Percentiles rank a stretch among this genome's conserved stretches.
phyloP scores from a whole-genome alignment of 2,888 invertebrate genomes.

The Calameuta idolon region DNA sequence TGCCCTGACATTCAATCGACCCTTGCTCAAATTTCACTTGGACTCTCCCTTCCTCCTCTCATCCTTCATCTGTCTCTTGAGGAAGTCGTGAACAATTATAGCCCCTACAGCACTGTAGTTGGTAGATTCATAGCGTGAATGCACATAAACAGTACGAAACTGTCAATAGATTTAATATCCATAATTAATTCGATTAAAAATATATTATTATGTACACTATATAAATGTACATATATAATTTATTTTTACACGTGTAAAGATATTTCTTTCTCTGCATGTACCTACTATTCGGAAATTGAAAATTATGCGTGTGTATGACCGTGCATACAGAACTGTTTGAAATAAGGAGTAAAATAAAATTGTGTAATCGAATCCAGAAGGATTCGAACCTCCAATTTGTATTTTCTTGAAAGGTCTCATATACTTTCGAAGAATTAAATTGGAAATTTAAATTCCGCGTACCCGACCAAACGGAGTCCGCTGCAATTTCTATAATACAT shows the following conservation, averaged over 20 bases:
- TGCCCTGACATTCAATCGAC: not conserved
- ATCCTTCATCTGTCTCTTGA: not conserved
- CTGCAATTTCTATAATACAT: slow-evolving; percentile 36
- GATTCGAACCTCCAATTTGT: not conserved
- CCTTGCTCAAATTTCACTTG: not conserved
- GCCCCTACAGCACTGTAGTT: not conserved
- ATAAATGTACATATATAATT: not conserved
- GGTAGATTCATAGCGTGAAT: too few species aligned
- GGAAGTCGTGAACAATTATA: not conserved
- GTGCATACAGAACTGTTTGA: not conserved
- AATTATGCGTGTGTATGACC: not conserved
- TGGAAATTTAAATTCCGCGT: slow-evolving; percentile 35
- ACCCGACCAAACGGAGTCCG: slow-evolving; percentile 4
- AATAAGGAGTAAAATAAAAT: not conserved
- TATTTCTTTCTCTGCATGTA: not conserved
- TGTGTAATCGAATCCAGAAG: not conserved
- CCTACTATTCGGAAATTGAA: not conserved
- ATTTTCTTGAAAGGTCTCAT: slow-evolving; percentile 24
- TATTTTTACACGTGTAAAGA: not conserved
- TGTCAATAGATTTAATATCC: not conserved
- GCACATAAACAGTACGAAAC: not conserved
- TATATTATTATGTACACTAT: not conserved
- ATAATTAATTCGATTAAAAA: not conserved
- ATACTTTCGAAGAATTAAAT: slow-evolving; percentile 29
- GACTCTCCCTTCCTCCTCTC: not conserved